Conservation (phyloP, 64 coral and sea anemone species). For the Astreopora myriophthalma region DNA sequence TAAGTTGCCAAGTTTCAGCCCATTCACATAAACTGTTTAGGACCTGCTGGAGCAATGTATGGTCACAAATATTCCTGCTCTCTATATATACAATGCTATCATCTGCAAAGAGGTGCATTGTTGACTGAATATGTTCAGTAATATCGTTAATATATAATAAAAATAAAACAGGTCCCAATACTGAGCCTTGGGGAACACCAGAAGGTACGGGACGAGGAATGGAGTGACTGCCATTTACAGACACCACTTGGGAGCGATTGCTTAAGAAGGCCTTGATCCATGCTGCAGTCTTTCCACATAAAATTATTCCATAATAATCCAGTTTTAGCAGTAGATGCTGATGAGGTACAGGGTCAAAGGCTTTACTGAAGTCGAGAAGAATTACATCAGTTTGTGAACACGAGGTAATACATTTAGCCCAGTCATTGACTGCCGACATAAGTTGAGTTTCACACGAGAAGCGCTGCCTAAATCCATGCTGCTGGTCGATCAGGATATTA, state of each 20-base stretch:
- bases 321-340: not conserved
- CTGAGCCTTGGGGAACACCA: conserved; percentile 15
- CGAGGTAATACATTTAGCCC: not conserved
- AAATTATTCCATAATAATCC: conserved; percentile 15
- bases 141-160: conserved; percentile 28
- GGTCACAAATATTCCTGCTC: no score
- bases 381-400: conserved; percentile 3
- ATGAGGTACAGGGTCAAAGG: not conserved
- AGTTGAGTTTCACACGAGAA: conserved; percentile 43
- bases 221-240: conserved; percentile 5
- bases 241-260: conserved; percentile 11
- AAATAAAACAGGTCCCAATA: conserved; percentile 13
- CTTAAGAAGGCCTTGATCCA: conserved; percentile 35
- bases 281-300: not conserved
- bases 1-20: not conserved
- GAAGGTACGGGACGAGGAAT: not conserved
- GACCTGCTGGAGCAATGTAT: no score
- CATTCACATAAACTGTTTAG: no score
- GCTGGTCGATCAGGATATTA: conserved; percentile 7
- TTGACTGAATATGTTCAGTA: not conserved
- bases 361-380: not conserved
- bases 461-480: conserved; percentile 26
- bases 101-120: not conserved
- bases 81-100: no score
- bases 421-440: conserved; percentile 18